Base-by-base conservation (phyloP, 2,113 vertebrate genomes). In the Neotoma lepida region DNA sequence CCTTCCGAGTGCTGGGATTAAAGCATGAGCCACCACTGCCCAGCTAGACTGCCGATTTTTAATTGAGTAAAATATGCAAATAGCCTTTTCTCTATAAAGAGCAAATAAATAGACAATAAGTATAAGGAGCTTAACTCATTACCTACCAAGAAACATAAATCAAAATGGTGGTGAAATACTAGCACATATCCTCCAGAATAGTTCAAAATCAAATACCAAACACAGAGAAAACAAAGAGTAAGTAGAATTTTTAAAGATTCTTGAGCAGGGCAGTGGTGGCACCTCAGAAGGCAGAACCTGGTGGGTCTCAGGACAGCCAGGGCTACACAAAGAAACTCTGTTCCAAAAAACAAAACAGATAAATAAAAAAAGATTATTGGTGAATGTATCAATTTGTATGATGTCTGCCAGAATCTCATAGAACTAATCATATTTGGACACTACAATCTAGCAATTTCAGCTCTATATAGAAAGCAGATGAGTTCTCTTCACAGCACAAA, bases 201-300 rank as follows among this genome's bases (percentile, higher is more conserved):
- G 18, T 70, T 89, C 73, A 84, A 84, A 71, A 73, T 64, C 73
- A 82, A 82, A 78, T 89, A 54, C 12, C 77, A 89, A 93, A 8
- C n/a, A 13, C 18, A 18, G 54, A 28, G 4, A 93, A 35, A 88
- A 81, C 49, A 1, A 46, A 41, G 33, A 61, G 20, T 51, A 81
- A 81, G 24, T 73, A 17, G 35, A 81, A 88, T 28, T 73, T 81
- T 88, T n/a, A 71, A 49, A 71, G 44, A 35, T 54, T 86, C 2
- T 63, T 63, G 61, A 63, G 22, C 6, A 63, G 24, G 61, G 61
- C 24, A 63, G 61, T 26, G 24, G 61, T 26, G 22, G 9, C 2
- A 26, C 24, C 24, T 74, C 39, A 44, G 9, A 39, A 74, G 71
- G 22, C 51, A 51, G 51, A 51, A 51, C 10, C 51, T 51, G 51